phyloP scores from a whole-genome alignment of 2,113 vertebrate species.

The Dipodomys ordii region DNA sequence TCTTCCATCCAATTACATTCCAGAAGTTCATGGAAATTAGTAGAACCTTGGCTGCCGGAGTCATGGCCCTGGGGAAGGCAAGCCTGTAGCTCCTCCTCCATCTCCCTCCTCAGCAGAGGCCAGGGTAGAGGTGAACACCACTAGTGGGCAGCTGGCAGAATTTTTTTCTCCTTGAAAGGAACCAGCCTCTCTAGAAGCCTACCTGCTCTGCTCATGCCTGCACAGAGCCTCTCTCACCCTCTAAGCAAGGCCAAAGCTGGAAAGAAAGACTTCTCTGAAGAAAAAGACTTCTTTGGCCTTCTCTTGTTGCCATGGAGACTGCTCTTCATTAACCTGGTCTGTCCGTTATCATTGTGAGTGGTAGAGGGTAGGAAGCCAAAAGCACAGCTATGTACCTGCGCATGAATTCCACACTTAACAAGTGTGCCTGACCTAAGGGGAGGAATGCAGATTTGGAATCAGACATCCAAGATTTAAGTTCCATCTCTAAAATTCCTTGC shows the following conservation, averaged over 20 bases:
- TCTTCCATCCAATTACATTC: not conserved
- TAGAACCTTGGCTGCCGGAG: not conserved
- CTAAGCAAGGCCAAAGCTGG: not conserved
- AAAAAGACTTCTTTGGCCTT: constrained; percentile 37
- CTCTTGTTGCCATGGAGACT: constrained; percentile 63
- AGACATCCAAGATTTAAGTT: not conserved
- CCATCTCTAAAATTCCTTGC: not conserved
- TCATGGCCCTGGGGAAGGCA: too few relatives aligned
- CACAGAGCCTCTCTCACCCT: not conserved
- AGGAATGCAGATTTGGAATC: not conserved
- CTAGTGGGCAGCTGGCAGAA: not conserved
- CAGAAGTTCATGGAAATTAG: not conserved
- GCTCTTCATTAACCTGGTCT: constrained; percentile 28
- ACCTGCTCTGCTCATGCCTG: too few relatives aligned
- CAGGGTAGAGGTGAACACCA: not conserved
- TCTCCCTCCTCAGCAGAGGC: not conserved
- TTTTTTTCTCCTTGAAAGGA: not conserved
- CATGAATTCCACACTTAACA: not conserved
- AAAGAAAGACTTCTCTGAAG: constrained; percentile 11
- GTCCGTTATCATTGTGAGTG: not conserved
- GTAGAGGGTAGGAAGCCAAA: not conserved
- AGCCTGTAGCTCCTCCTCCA: not conserved
- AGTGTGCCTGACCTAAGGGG: not conserved
- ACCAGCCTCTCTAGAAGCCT: not conserved
- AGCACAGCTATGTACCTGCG: not conserved